These are phyloP conservation scores for Eupithecia subfuscata DNA, from an alignment of 2,888 invertebrate species.

Conservation along the genomic window DNA sequence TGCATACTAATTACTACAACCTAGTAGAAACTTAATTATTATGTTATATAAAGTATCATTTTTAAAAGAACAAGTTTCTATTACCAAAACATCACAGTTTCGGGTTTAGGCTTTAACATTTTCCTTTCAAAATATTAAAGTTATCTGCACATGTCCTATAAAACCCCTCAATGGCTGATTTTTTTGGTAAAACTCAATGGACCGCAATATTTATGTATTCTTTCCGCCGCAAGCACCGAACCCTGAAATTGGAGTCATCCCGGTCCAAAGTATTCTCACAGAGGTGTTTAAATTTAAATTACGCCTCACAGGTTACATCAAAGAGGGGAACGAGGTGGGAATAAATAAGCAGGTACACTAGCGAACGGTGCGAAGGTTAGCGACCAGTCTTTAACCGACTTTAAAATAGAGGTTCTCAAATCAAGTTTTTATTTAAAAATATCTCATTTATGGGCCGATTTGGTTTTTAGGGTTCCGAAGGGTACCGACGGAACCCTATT, in stretches of 20 bases:
- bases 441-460: neutral
- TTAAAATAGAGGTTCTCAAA: neutral
- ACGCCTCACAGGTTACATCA: conserved; percentile 57
- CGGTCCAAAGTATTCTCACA: conserved; percentile 43
- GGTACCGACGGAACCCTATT: neutral
- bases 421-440: neutral
- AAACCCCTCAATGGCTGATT: neutral
- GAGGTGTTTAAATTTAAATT: conserved; percentile 63
- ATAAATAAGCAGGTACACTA: conserved; percentile 13
- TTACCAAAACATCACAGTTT: no score
- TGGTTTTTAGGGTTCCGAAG: neutral
- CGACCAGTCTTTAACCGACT: neutral
- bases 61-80: no score
- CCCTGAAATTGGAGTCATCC: conserved; percentile 53
- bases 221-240: conserved; percentile 37
- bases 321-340: conserved; percentile 42
- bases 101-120: no score
- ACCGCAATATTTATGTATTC: conserved; percentile 23
- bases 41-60: no score
- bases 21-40: no score
- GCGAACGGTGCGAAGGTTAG: neutral
- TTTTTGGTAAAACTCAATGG: conserved; percentile 10
- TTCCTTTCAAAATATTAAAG: neutral
- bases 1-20: no score
- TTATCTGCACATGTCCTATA: neutral